Evolutionary conservation across 2,888 invertebrate genomes (phyloP).

Genomic region (Hemistola chrysoprasaria): DNA sequence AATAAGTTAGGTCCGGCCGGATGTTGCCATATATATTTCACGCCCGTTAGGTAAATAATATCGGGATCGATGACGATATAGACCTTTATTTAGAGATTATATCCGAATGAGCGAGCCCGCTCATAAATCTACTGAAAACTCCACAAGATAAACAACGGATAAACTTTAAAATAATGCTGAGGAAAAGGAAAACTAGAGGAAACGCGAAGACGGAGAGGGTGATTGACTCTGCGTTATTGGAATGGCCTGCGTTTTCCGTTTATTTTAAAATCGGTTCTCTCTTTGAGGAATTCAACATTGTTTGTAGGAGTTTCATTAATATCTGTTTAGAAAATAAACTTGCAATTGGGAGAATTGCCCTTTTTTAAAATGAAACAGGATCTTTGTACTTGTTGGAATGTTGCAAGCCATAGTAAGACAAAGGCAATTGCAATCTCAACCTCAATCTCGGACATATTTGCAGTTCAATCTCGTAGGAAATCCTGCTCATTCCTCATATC

Average conservation of each 20-base stretch:
- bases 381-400: too few species aligned
- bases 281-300: slow-evolving; percentile 11
- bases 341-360: too few species aligned
- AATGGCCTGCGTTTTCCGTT: slow-evolving; percentile 5
- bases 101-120: slow-evolving; percentile 27
- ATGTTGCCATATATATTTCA: too few species aligned
- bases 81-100: slow-evolving; percentile 30
- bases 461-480: slow-evolving; percentile 20
- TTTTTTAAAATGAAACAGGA: slow-evolving; percentile 6
- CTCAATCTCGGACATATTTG: slow-evolving; percentile 7
- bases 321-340: too few species aligned
- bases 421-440: slow-evolving; percentile 7
- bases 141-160: slow-evolving; percentile 27
- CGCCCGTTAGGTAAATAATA: too few species aligned
- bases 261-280: slow-evolving; percentile 9
- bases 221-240: slow-evolving; percentile 16
- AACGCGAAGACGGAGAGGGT: slow-evolving; percentile 4
- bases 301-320: neutral
- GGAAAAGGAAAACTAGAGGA: slow-evolving; percentile 2
- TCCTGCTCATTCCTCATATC: slow-evolving; percentile 15
- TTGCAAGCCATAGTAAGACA: too few species aligned
- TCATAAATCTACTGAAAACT: slow-evolving; percentile 28
- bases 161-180: slow-evolving; percentile 34
- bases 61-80: too few species aligned
- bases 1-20: too few species aligned